Base-by-base conservation (phyloP, 2,888 invertebrate genomes). In the Tanypteryx hageni region DNA sequence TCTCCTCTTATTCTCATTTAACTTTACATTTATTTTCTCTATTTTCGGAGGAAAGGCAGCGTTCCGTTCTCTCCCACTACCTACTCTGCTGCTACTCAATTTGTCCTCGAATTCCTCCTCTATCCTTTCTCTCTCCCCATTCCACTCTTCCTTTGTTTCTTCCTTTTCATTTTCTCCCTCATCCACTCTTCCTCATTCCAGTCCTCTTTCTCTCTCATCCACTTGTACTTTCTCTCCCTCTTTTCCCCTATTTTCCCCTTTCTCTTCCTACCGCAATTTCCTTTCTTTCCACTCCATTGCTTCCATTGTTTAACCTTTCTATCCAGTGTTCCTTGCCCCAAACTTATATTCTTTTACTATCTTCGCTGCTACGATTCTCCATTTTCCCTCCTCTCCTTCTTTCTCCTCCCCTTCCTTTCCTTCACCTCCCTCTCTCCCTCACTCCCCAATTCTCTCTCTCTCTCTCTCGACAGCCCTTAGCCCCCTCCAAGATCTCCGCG, bases 221-320 rank as follows among this genome's bases (percentile, higher is more conserved):
- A 18, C 64, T n/a, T 83, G 56, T 44, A 2, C 31, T 9, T 14
- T 44, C 13, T 18, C 57, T n/a, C 14, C 8, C 14, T 31, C 56
- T 18, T 0, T 27, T 44, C n/a, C 56, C 44, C 57, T n/a, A 57
- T 57, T n/a, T 9, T 57, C 44, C 11, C 56, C n/a, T 57, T 56
- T 57, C 44, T 82, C 14, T 16, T 44, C 8, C 31, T 82, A 16
- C 31, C 14, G 16, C n/a, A n/a, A 64, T n/a, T 64, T 64, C 18
- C 82, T 82, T 76, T 76, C 82, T 27, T 31, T 82, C 44, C 7
- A 57, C 83, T 82, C 44, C 82, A 7, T 57, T 14, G 16, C 56
- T 83, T 83, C 83, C 57, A 83, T 83, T n/a, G 56, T 57, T 83
- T 83, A 83, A 56, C 57, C 57, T 57, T 56, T n/a, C 83, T 83